A percentile compares a stretch with the other conserved stretches of the same genome.
Evolutionary conservation across 2,888 invertebrate genomes (phyloP).

Genomic region (Xestia ashworthii): DNA sequence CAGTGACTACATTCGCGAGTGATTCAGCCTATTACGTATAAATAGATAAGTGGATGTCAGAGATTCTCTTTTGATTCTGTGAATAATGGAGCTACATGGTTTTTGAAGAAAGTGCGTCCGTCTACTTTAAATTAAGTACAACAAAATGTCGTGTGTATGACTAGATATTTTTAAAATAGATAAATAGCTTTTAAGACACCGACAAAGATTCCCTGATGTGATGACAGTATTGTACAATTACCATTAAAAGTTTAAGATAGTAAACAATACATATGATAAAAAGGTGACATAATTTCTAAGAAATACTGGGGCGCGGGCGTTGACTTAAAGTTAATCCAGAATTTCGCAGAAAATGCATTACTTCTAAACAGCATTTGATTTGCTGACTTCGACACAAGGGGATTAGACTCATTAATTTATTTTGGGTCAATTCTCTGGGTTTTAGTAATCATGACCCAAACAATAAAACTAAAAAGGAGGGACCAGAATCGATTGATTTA

Average conservation of each 20-base stretch:
- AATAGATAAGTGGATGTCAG: conserved; percentile 36
- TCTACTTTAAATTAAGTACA: conserved; percentile 12
- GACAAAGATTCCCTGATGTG: neutral
- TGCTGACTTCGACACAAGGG: conserved; percentile 11
- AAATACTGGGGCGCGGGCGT: too few relatives aligned
- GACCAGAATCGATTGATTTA: conserved; percentile 53
- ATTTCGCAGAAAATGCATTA: neutral
- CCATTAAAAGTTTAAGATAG: neutral
- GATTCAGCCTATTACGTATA: conserved; percentile 23
- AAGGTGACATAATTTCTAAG: neutral
- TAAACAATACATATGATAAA: neutral
- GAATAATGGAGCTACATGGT: conserved; percentile 46
- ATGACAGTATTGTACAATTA: neutral
- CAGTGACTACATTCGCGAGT: neutral
- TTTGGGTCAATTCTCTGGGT: conserved; percentile 37
- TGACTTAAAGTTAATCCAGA: neutral
- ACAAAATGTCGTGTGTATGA: neutral
- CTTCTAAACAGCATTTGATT: neutral
- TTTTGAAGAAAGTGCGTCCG: conserved; percentile 26
- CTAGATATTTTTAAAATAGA: neutral
- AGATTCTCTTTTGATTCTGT: conserved; percentile 53
- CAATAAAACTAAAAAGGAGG: conserved; percentile 50
- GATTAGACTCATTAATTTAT: conserved; percentile 41
- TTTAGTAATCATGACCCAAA: conserved; percentile 34
- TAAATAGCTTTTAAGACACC: neutral